These are phyloP conservation scores for Probaryconus sp. DNA, from an alignment of 1,140 invertebrate species.

Conservation along the genomic window DNA sequence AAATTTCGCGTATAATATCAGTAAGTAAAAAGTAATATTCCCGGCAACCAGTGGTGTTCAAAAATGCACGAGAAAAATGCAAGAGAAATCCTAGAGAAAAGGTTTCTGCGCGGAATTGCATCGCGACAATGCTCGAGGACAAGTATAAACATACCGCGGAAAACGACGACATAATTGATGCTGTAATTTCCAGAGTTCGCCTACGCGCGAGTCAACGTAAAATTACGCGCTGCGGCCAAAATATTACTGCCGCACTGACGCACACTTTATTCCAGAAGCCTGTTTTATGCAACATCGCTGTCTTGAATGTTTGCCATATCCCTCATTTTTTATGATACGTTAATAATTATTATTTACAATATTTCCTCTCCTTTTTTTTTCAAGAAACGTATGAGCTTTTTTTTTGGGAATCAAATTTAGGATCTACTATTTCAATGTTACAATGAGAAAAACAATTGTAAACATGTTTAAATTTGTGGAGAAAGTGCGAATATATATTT, in stretches of 20 bases:
- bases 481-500: no score
- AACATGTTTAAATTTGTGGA: no score
- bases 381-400: no score
- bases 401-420: no score
- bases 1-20: conserved; percentile 16
- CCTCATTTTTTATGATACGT: conserved; percentile 13
- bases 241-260: conserved; percentile 19
- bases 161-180: conserved; percentile 53
- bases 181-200: conserved; percentile 30
- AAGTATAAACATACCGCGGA: conserved; percentile 4
- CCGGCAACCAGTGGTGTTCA: neutral
- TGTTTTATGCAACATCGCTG: conserved; percentile 30
- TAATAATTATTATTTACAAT: no score
- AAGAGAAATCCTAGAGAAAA: no score
- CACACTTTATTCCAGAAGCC: conserved; percentile 27
- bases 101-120: neutral
- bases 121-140: conserved; percentile 15
- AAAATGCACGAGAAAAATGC: neutral
- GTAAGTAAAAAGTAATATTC: neutral
- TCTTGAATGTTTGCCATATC: conserved; percentile 11
- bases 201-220: conserved; percentile 17
- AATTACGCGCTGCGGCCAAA: conserved; percentile 15
- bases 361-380: no score
- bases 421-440: no score
- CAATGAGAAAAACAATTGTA: no score